Evolutionary conservation across 2,888 invertebrate genomes (phyloP), one percentile per base, ranked within the genome.

Genomic region (Napeogenes inachia): DNA sequence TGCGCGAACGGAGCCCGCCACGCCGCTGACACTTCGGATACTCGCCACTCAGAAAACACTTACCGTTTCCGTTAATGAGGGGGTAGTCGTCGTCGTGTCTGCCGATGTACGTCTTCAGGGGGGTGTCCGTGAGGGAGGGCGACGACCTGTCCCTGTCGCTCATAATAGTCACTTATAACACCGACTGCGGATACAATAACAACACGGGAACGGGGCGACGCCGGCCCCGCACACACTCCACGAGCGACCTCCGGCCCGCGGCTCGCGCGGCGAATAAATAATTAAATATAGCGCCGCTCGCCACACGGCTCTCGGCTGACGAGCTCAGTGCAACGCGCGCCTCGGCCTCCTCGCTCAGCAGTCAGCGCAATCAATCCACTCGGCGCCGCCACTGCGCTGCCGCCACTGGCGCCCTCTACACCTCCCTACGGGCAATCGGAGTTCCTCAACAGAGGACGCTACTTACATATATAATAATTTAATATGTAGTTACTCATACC

Each of bases 71-170:
- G 92, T 94, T 94, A 84, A 94, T 93, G 74, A 94, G 92, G 78
- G 94, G 94, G 91, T 93, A 94, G 89, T 94, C 94, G 88, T 94
- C 94, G 91, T 94, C 94, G 86, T 95, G 95, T 86, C 95, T 94
- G 88, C 94, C 94, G 87, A 96, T 94, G 91, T 95, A 94, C 80
- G 95, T 95, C 93, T 96, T 95, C 85, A 94, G 92, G 91, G 95
- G 95, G 92, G 94, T 95, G 93, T 96, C 95, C 92, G 95, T 94
- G 89, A 96, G 93, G 92, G 95, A 95, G 89, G 95, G 95, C 92
- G 95, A 96, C 91, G 94, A 94, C 92, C 95, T 94, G 93, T 95
- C 95, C 93, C 95, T 95, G 93, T 95, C 95, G 92, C 95, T 95
- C 96, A 96, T 96, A 92, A 93, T 94, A 93, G 92, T 92, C 89